Evolutionary conservation across 2,113 vertebrate species (phyloP).

Genomic region (Sylvicapra grimmia): DNA sequence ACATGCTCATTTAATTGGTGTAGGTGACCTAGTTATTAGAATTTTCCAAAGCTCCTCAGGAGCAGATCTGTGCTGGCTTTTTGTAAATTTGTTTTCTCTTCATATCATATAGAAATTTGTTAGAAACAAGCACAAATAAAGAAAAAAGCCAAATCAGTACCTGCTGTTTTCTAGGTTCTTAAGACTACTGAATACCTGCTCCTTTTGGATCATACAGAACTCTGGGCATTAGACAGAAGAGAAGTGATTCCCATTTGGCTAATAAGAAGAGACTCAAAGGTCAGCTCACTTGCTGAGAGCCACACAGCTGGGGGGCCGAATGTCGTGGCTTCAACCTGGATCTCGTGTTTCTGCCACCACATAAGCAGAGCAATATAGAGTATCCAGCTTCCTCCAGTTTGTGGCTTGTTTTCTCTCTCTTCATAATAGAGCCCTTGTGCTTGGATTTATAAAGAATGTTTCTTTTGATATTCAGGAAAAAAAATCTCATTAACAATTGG

Average conservation of each 20-base stretch:
- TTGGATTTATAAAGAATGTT: conserved; percentile 60
- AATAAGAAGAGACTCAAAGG: neutral
- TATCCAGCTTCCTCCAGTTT: conserved; percentile 31
- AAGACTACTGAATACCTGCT: neutral
- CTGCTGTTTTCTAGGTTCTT: neutral
- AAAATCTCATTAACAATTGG: neutral
- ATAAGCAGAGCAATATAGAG: conserved; percentile 27
- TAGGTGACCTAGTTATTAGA: neutral
- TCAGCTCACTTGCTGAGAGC: conserved; percentile 27
- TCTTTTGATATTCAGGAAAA: conserved; percentile 20
- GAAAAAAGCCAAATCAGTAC: neutral
- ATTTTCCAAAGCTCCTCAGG: neutral
- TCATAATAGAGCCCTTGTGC: conserved; percentile 58
- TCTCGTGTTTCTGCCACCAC: conserved; percentile 34
- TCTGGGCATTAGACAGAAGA: neutral
- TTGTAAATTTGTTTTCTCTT: neutral
- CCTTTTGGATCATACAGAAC: neutral
- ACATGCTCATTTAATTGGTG: neutral
- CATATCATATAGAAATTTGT: neutral
- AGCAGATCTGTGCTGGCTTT: neutral
- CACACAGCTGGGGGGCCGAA: neutral
- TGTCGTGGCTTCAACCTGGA: neutral
- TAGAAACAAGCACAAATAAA: neutral
- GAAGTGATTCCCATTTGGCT: neutral
- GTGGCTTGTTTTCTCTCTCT: conserved; percentile 18